Evolutionary conservation across 1,140 invertebrate genomes (phyloP).

Genomic region (Asbolus verrucosus): DNA sequence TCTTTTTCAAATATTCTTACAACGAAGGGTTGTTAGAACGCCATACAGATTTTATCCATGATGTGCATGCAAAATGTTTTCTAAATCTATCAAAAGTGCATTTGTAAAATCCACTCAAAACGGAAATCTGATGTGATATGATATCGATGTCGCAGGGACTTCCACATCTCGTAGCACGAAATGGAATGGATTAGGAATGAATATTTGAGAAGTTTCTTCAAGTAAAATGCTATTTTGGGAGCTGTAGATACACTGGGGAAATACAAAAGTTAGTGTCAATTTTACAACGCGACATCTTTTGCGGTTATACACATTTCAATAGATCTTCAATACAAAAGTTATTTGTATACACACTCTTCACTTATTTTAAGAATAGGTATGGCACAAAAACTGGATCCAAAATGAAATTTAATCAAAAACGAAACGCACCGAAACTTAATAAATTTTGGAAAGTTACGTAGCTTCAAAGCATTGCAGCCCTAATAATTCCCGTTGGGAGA

Average conservation of each 20-base stretch:
- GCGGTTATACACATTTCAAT: not conserved
- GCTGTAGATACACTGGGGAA: slow-evolving; percentile 15
- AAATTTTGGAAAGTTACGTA: slow-evolving; percentile 2
- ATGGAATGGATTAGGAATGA: slow-evolving; percentile 33
- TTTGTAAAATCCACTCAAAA: slow-evolving; percentile 30
- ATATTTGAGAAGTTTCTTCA: slow-evolving; percentile 31
- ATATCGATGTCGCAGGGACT: not conserved
- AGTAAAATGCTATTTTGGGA: slow-evolving; percentile 28
- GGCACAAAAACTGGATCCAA: too few species aligned
- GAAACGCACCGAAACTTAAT: not conserved
- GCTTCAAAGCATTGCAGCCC: not conserved
- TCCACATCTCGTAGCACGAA: slow-evolving; percentile 4
- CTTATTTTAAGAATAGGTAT: too few species aligned
- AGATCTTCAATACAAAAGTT: too few species aligned
- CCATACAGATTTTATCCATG: slow-evolving; percentile 36
- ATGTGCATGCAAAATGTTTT: slow-evolving; percentile 36
- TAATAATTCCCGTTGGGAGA: slow-evolving; percentile 4
- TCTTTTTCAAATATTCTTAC: slow-evolving; percentile 19
- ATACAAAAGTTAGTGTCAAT: slow-evolving; percentile 41
- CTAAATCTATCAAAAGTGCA: slow-evolving; percentile 44
- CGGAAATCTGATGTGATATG: slow-evolving; percentile 24
- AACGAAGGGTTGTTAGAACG: slow-evolving; percentile 34
- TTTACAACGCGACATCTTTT: slow-evolving; percentile 19
- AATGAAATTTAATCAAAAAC: slow-evolving; percentile 5
- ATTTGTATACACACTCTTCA: too few species aligned